These are phyloP conservation scores for Macrocentrus cingulum DNA, from an alignment of 1,140 invertebrate genomes.

Conservation along the genomic window DNA sequence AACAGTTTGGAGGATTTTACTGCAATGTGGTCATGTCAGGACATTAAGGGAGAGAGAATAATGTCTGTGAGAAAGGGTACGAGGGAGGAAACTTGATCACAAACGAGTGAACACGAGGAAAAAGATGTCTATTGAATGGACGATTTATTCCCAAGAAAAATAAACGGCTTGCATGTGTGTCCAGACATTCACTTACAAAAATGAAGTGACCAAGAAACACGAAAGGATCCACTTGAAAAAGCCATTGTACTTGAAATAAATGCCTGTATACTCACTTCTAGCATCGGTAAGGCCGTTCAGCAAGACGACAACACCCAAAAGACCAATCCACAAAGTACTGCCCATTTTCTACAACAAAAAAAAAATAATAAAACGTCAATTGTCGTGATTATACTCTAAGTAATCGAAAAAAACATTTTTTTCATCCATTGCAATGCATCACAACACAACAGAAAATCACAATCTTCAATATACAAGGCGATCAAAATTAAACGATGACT, in stretches of 20 bases:
- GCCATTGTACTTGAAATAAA: slow-evolving; percentile 27
- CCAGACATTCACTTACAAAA: slow-evolving; percentile 17
- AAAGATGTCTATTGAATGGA: slow-evolving; percentile 13
- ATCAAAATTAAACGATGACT: too few relatives aligned
- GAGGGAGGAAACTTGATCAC: background rate
- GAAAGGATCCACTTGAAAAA: slow-evolving; percentile 16
- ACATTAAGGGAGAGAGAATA: background rate
- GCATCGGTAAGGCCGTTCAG: slow-evolving; percentile 31
- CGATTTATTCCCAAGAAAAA: slow-evolving; percentile 22
- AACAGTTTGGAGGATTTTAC: slow-evolving; percentile 1
- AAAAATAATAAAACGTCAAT: background rate
- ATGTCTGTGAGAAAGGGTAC: background rate
- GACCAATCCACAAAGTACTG: slow-evolving; percentile 22
- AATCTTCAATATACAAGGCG: too few relatives aligned
- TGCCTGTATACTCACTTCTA: slow-evolving; percentile 47
- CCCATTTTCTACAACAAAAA: slow-evolving; percentile 29
- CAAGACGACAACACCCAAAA: slow-evolving; percentile 32
- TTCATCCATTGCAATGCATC: too few relatives aligned
- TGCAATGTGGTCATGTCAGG: slow-evolving; percentile 11
- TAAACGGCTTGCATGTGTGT: background rate
- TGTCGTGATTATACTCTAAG: too few relatives aligned
- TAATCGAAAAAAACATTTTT: too few relatives aligned
- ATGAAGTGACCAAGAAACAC: slow-evolving; percentile 20
- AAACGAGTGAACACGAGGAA: background rate
- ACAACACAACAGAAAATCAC: too few relatives aligned